Base-by-base conservation (phyloP, 2,113 vertebrate species). In the Cavia porcellus region DNA sequence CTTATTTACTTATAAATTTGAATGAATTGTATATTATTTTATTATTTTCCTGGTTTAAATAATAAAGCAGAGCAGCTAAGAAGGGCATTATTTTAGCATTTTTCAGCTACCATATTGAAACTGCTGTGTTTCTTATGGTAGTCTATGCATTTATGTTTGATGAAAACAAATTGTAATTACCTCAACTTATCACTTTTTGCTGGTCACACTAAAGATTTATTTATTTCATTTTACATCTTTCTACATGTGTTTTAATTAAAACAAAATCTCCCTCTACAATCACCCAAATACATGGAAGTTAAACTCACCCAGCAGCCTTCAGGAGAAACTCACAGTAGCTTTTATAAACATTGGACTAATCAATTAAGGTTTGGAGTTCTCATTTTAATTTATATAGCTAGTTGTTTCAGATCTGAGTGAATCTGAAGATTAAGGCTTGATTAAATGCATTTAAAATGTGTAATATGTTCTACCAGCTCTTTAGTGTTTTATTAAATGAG, bases 401-500 rank as follows among this genome's bases (percentile, higher is more conserved):
- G 62, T 80, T 86, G 70, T 90, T 95, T 86, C 80, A 93, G 81
- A 88, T 86, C 89, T 92, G 79, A 96, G 52, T 62, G 79, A 94
- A 64, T 85, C 45, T 77, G 52, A 97, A 97, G 85, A 90, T 93
- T 96, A 97, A 61, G 72, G 57, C 94, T 97, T 96, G 83, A 97
- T 95, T 96, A 97, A 95, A 66, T 77, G 52, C 50, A 42, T 93
- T 92, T 75, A 86, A 84, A 10, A 95, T 80, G 25, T 82, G 61
- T 92, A 75, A 93, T 55, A 47, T 84, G 17, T 57, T 91, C 17
- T 28, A 82, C 7, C 3, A 90, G 20, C 22, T 61, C 85, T 85
- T 85, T 25, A 42, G 7, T 79, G 75, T 88, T 97, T 91, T 45
- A 32, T 79, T 50, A 89, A 55, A 22, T 57, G 5, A 35, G n/a